Base-by-base conservation (phyloP, 2,888 invertebrate species). In the Orthosia gracilis region DNA sequence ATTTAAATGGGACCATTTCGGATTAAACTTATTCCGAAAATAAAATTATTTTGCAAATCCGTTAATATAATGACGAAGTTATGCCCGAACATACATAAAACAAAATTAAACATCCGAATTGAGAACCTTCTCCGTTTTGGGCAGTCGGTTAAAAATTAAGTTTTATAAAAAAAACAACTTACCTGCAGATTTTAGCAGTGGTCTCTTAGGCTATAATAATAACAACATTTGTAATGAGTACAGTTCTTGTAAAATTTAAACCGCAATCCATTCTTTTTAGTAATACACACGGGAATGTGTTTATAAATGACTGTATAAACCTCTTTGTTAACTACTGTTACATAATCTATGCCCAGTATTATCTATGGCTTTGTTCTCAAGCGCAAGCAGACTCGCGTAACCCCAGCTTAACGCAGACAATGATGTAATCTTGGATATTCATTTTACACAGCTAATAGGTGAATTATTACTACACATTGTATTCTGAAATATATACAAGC, bases 371-470 rank as follows among this genome's bases (percentile, higher is more conserved):
- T 84, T 84, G 80, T 85, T 85, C 59, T 62, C 13, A 31, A 67
- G 71, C 67, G 47, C 69, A 68, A 76, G 66, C 52, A 83, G 71
- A 66, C 61, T 69, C 47, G 58, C 64, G 66, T 70, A 75, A 72
- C 82, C 74, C 59, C 17, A 71, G 70, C 85, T 79, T 69, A 74
- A 63, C 18, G 40, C 26, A 59, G 58, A 80, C 78, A 84, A 84
- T 82, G 65, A 58, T 71, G 66, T 86, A 80, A 78, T 78, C 76
- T 71, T 73, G 73, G 65, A 78, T 78, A 79, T 80, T 80, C 74
- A 84, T 81, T 78, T 78, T 64, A 64, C 55, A 58, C 50, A 55
- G 61, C 64, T 71, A 79, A 76, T 73, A 74, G 59, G 62, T 84
- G 59, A 82, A 70, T 77, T 72, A 83, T 70, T 54, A 78, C 21